A percentile compares a stretch with the other conserved stretches of the same genome.
Evolutionary conservation across 2,113 vertebrate species (phyloP).

Genomic region (Toxotes chatareus): DNA sequence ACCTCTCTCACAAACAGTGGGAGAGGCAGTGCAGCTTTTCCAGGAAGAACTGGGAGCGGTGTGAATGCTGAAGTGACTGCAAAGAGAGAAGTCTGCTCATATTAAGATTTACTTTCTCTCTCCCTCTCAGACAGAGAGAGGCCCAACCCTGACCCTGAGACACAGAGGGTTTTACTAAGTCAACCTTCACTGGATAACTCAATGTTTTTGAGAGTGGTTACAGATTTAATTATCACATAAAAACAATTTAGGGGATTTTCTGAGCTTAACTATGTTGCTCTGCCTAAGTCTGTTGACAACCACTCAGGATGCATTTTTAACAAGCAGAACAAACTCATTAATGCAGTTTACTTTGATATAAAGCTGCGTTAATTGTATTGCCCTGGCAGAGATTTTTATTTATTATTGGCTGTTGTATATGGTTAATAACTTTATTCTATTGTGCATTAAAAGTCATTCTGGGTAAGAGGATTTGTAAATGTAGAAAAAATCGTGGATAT

Average conservation of each 20-base stretch:
- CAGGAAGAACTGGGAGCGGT: background rate
- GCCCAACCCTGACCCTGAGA: background rate
- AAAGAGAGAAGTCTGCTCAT: background rate
- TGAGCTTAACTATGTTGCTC: background rate
- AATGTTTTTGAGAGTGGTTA: background rate
- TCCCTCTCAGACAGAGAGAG: background rate
- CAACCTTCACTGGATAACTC: background rate
- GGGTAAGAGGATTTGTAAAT: conserved; percentile 47
- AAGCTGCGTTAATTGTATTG: accelerated
- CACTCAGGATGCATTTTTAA: conserved; percentile 8
- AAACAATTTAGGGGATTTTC: conserved; percentile 5
- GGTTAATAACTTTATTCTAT: background rate
- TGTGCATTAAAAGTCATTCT: conserved; percentile 5
- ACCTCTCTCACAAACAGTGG: conserved; percentile 5
- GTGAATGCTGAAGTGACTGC: background rate
- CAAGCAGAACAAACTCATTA: conserved; percentile 7
- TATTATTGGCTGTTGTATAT: conserved; percentile 7
- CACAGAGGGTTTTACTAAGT: background rate
- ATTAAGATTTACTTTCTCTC: background rate
- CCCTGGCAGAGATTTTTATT: background rate
- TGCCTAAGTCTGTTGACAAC: background rate
- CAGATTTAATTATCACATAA: conserved; percentile 21
- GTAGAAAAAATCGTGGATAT: background rate
- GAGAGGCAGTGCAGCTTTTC: background rate
- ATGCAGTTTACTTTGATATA: background rate